Evolutionary conservation across 2,797 vertebrate species (phyloP), one percentile per base, ranked within the genome.

Genomic region (Pogonophryne albipinna): DNA sequence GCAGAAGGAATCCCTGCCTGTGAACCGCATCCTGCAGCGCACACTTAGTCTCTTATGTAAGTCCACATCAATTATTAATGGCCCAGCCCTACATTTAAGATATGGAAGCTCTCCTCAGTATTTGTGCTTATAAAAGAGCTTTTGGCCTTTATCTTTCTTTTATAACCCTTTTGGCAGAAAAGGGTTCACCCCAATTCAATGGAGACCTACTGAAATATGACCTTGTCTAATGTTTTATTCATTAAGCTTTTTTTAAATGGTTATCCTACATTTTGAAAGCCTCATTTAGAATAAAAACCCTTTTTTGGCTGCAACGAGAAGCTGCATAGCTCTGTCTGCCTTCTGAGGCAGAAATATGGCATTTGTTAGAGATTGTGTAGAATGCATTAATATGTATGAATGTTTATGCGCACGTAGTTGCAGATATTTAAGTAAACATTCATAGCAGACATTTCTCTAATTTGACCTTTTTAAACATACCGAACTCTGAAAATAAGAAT

Each of bases 11-110:
- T 87, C 82, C 87, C 78, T 63, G 76, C 79, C 66, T 14, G 71
- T 77, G 80, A 84, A 79, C 61, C 57, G 66, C 64, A 76, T 76
- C 63, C 81, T 70, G 67, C 68, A 60, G 80, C 1, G 0, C 66
- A 47, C 78, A 56, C 61, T 77, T 82, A 60, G 65, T 77, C 53
- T 82, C 82, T 92, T 90, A 89, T 71, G 85, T 83, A 86, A 91
- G 86, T 78, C 19, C 31, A 65, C 84, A 88, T 91, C 66, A 65
- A 91, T 84, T 82, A 90, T 90, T 86, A 83, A 92, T 67, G 79
- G 49, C 78, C 58, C 64, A 5, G 79, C 31, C 76, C 79, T 85
- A 76, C 79, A 85, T 87, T 80, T 80, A 82, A 84, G 78, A 79
- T 76, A 74, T 78, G 67, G 73, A 78, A 42, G 70, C 60, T 65